A percentile compares a stretch with the other conserved stretches of the same genome.
Conservation (phyloP, 2,888 invertebrate species). For the Psylliodes chrysocephalus region DNA sequence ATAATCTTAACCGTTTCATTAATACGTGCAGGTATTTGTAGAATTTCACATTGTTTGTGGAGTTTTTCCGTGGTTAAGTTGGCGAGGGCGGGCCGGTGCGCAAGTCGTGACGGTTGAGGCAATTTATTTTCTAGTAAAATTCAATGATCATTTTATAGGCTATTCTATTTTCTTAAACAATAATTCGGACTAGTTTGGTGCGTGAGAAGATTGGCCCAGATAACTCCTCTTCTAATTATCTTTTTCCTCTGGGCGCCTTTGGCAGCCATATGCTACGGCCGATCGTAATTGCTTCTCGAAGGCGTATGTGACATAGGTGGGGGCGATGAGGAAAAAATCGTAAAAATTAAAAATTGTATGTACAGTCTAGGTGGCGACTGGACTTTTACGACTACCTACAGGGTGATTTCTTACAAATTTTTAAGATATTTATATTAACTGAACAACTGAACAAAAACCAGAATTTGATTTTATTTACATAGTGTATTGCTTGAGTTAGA, state of each 20-base stretch:
- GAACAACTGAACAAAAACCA: no score
- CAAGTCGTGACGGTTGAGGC: constrained; percentile 47
- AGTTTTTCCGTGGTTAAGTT: constrained; percentile 44
- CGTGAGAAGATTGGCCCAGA: constrained; percentile 49
- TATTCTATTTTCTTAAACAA: constrained; percentile 49
- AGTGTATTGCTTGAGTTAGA: no score
- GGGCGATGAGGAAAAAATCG: no score
- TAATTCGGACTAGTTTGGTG: constrained; percentile 48
- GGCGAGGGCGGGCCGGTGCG: constrained; percentile 25
- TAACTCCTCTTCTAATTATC: constrained; percentile 38
- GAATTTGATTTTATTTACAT: no score
- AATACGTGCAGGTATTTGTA: constrained; percentile 49
- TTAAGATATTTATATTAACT: no score
- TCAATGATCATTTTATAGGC: constrained; percentile 54
- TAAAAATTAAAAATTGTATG: no score
- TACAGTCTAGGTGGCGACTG: no score
- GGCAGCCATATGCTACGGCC: no score
- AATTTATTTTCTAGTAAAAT: constrained; percentile 52
- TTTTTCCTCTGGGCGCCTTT: constrained; percentile 22
- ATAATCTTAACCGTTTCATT: constrained; percentile 27
- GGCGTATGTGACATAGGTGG: no score
- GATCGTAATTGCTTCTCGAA: no score
- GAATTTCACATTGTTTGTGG: constrained; percentile 43
- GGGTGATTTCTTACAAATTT: no score
- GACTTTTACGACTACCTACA: no score